phyloP scores from a whole-genome alignment of 2,113 vertebrate genomes.

The Lamprologus tigripictilis region DNA sequence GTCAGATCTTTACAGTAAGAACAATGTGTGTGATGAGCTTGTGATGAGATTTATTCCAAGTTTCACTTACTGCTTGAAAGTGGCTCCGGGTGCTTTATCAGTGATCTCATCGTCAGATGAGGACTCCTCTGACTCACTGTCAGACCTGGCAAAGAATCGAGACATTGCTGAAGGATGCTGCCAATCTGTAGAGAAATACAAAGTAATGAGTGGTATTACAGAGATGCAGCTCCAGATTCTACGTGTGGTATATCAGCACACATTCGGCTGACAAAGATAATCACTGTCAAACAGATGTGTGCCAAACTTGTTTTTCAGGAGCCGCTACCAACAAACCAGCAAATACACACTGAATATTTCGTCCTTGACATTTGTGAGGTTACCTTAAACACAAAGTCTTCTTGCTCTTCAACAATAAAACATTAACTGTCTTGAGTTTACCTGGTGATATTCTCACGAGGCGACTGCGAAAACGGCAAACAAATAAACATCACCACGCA shows the following conservation, averaged over 20 bases:
- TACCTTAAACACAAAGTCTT: neutral
- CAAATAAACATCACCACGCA: neutral
- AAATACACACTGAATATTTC: neutral
- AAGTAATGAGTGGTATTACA: neutral
- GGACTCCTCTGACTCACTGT: constrained; percentile 88
- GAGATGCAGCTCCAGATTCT: neutral
- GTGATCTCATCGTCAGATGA: constrained; percentile 80
- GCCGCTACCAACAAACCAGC: neutral
- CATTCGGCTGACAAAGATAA: neutral
- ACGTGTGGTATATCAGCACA: neutral
- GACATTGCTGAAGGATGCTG: constrained; percentile 69
- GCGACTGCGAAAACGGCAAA: neutral
- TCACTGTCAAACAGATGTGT: neutral
- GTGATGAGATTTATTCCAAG: neutral
- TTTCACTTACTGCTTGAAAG: constrained; percentile 80
- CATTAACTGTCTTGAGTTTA: neutral
- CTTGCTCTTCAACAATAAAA: neutral
- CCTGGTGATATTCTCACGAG: neutral
- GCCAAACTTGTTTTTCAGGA: neutral
- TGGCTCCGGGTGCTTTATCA: constrained; percentile 80
- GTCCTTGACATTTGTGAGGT: neutral
- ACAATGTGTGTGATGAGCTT: neutral
- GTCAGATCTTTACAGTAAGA: neutral
- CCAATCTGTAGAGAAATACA: constrained; percentile 24
- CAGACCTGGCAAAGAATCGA: constrained; percentile 86